Conservation (phyloP, 2,113 vertebrate genomes). For the Turnix velox region DNA sequence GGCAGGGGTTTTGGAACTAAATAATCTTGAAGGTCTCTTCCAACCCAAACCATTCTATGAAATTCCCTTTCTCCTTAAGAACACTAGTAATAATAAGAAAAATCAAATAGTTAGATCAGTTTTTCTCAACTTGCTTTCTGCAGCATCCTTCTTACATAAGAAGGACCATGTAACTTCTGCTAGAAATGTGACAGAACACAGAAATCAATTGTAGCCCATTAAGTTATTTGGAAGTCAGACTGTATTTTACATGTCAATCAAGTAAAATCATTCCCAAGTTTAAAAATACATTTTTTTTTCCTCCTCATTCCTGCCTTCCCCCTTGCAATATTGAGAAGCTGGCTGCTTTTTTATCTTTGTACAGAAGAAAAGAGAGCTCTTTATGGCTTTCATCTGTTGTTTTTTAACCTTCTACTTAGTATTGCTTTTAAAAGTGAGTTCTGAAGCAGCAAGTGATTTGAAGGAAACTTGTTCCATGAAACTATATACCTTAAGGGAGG, state of each 20-base stretch:
- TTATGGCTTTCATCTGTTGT: not conserved
- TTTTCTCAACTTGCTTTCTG: not conserved
- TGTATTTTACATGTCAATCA: constrained; percentile 19
- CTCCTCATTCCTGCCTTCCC: not conserved
- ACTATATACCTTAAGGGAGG: not conserved
- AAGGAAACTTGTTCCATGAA: not conserved
- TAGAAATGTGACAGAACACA: not conserved
- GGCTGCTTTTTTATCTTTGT: not conserved
- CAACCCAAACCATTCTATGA: no score
- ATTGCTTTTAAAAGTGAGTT: not conserved
- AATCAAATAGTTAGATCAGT: not conserved
- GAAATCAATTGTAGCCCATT: not conserved
- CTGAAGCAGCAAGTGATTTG: not conserved
- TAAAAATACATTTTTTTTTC: constrained; percentile 5
- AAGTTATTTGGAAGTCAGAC: not conserved
- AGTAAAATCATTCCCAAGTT: not conserved
- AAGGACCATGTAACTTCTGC: not conserved
- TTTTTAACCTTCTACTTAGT: not conserved
- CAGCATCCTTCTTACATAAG: not conserved
- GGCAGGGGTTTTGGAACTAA: no score
- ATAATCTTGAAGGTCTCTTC: no score
- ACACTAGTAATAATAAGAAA: not conserved
- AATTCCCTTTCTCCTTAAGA: not conserved
- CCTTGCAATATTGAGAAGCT: not conserved
- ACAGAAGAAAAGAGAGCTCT: not conserved